Evolutionary conservation across 2,797 vertebrate genomes (phyloP).

Genomic region (Pristis pectinata): DNA sequence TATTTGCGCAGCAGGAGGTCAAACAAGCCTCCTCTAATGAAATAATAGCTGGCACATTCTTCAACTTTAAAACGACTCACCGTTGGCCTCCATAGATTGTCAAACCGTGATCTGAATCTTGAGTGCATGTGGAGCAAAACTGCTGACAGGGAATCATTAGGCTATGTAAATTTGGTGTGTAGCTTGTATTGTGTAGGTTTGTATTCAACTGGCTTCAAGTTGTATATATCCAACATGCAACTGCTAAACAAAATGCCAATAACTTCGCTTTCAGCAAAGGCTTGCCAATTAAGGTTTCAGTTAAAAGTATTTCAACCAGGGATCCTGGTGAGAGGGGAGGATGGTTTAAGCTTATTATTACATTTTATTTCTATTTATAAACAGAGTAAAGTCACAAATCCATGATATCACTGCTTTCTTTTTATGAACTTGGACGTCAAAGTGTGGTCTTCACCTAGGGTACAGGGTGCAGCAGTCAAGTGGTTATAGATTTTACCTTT

Average conservation of each 20-base stretch:
- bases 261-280: neutral
- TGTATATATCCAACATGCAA: neutral
- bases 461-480: neutral
- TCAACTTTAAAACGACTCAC: neutral
- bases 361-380: too few species aligned
- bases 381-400: neutral
- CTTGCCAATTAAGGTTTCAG: neutral
- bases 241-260: neutral
- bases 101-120: neutral
- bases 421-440: neutral
- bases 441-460: neutral
- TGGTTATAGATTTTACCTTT: neutral
- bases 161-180: neutral
- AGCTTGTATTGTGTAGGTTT: neutral
- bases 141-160: neutral
- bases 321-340: neutral
- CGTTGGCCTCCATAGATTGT: neutral
- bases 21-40: neutral
- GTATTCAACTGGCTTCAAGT: neutral
- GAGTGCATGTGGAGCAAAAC: neutral
- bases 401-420: neutral
- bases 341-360: neutral
- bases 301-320: neutral
- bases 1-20: slow-evolving; percentile 8
- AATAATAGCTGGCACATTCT: slow-evolving; percentile 13